A percentile compares a stretch with the other conserved stretches of the same genome.
phyloP scores from a whole-genome alignment of 2,113 vertebrate genomes.

The Petromus typicus region DNA sequence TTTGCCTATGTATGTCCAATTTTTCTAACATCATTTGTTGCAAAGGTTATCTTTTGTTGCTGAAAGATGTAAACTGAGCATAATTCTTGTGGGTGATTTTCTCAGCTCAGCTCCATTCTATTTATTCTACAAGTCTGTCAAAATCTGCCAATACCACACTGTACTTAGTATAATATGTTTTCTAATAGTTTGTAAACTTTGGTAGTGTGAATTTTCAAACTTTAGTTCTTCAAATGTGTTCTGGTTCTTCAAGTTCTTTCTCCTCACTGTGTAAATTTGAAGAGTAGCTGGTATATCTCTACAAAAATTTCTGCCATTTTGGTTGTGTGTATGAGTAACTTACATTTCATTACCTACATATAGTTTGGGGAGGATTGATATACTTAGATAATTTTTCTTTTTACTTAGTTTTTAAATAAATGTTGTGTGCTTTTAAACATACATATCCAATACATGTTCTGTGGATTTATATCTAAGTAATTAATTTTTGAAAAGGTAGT shows the following conservation, averaged over 20 bases:
- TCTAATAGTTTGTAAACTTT: background rate
- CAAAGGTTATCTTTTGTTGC: background rate
- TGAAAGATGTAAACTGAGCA: constrained; percentile 13
- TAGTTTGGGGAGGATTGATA: background rate
- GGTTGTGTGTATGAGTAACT: no score
- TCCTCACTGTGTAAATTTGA: background rate
- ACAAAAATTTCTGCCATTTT: background rate
- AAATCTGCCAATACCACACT: background rate
- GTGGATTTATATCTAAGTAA: background rate
- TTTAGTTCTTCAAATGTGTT: constrained; percentile 8
- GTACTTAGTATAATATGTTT: background rate
- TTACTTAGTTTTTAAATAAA: background rate
- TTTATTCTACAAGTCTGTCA: background rate
- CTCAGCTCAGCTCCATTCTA: background rate
- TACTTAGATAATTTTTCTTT: background rate
- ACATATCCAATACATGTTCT: background rate
- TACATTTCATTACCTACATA: background rate
- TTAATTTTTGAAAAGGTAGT: background rate
- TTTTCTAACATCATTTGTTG: background rate
- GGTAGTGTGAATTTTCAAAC: background rate
- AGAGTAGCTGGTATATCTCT: background rate
- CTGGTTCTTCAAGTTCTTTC: background rate
- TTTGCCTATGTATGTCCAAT: background rate
- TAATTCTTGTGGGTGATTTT: constrained; percentile 15
- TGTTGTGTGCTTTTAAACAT: background rate